Base-by-base conservation (phyloP, 2,797 vertebrate genomes). In the Bradypodion pumilum region DNA sequence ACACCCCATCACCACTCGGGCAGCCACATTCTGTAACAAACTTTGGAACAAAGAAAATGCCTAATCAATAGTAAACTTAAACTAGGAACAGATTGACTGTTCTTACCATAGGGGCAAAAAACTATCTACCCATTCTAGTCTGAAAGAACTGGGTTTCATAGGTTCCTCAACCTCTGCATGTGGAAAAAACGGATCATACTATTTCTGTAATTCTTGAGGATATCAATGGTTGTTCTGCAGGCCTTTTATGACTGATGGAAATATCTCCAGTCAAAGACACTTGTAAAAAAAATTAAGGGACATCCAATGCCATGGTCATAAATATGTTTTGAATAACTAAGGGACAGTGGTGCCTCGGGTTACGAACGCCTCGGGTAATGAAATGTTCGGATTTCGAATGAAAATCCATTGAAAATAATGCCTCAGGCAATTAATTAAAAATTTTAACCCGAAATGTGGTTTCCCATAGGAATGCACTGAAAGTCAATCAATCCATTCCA, bases 171-270 rank as follows among this genome's bases (percentile, higher is more conserved):
- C 35, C 42, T 15, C 29, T 32, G 42, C 56, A 46, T 32, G 63
- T 72, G 87, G 69, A 56, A 86, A 88, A 85, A 88, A 77, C 1
- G 63, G 32, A 46, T 5, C 19, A 78, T 1, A 2, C 56, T 49
- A 82, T 35, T 44, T 72, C 75, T 66, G 35, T 40, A 65, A 29
- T 1, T 66, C 5, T 88, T 79, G 46, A n/a, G 80, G 59, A 25
- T 75, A 81, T 46, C 44, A 85, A 2, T 46, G 80, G 29, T 76
- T 37, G 7, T 7, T 32, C 69, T 76, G 68, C 66, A 44, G 21
- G 35, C 68, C 78, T 0, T 21, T 25, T 76, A 84, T 42, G 82
- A 85, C 81, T 4, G 46, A 16, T 77, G 0, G 0, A 35, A 16
- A 27, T 16, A 49, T 81, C 68, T 86, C 84, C 21, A 46, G 23